Evolutionary conservation across 2,113 vertebrate species (phyloP).

Genomic region (Lota lota): DNA sequence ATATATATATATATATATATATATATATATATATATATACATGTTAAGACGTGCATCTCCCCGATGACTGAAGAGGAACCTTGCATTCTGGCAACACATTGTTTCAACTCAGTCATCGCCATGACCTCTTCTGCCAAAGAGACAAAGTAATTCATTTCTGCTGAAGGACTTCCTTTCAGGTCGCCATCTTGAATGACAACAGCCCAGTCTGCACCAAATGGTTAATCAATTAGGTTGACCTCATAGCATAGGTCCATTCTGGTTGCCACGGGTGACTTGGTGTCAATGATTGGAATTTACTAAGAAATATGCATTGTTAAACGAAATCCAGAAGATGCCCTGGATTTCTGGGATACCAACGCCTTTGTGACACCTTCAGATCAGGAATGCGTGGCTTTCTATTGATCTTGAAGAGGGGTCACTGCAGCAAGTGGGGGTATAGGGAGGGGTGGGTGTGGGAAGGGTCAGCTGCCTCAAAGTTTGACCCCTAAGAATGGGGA

Average conservation of each 20-base stretch:
- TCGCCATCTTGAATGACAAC: conserved; percentile 52
- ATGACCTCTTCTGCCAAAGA: too few relatives aligned
- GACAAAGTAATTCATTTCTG: too few relatives aligned
- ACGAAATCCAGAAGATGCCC: conserved; percentile 51
- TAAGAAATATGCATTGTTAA: conserved; percentile 42
- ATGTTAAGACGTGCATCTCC: too few relatives aligned
- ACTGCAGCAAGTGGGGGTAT: conserved; percentile 14
- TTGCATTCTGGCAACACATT: too few relatives aligned
- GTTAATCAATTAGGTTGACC: conserved; percentile 43
- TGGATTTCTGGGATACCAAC: conserved; percentile 62
- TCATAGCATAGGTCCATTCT: conserved; percentile 51
- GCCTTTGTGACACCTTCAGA: conserved; percentile 48
- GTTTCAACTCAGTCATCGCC: too few relatives aligned
- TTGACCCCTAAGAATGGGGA: conserved; percentile 39
- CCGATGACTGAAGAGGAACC: too few relatives aligned
- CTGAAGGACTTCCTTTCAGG: conserved; percentile 20
- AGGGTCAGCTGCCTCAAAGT: conserved; percentile 20
- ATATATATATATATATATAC: too few relatives aligned
- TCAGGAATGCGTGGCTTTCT: conserved; percentile 59
- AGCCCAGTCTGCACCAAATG: conserved; percentile 39
- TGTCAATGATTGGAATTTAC: conserved; percentile 64
- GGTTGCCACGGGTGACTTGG: conserved; percentile 53
- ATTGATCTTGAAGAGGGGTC: conserved; percentile 68
- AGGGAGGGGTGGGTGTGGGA: conserved; percentile 37
- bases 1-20: too few relatives aligned